These are phyloP conservation scores for Cherax quadricarinatus DNA, from an alignment of 1,140 invertebrate species.

Conservation along the genomic window DNA sequence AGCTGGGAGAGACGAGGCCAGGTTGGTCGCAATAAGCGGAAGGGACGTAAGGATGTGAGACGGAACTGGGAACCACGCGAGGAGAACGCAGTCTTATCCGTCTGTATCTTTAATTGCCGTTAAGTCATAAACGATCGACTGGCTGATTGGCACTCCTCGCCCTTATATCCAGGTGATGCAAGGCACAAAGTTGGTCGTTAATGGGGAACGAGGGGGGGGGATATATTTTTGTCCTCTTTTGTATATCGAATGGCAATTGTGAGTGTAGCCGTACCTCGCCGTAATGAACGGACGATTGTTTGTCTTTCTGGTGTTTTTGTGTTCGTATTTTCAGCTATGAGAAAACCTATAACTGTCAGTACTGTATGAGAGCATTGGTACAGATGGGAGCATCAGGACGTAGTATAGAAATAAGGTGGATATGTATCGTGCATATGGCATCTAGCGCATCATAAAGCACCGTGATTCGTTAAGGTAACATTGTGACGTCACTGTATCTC, in stretches of 20 bases:
- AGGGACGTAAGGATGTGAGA: constrained; percentile 15
- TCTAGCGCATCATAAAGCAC: constrained; percentile 54
- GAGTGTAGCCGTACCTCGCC: constrained; percentile 43
- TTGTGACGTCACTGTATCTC: constrained; percentile 56
- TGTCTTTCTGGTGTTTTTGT: constrained; percentile 13
- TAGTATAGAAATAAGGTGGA: neutral
- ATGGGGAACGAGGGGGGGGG: neutral
- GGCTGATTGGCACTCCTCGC: neutral
- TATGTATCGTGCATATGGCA: constrained; percentile 46
- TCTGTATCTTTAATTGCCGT: constrained; percentile 66
- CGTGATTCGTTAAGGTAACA: constrained; percentile 68
- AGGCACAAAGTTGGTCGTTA: neutral
- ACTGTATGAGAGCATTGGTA: no score
- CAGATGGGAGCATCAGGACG: neutral
- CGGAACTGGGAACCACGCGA: neutral
- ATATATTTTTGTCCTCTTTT: constrained; percentile 57
- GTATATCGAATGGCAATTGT: constrained; percentile 66
- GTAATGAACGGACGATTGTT: constrained; percentile 42
- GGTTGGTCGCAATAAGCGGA: neutral
- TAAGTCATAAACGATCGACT: constrained; percentile 65
- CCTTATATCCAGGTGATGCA: constrained; percentile 4
- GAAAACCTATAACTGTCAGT: neutral
- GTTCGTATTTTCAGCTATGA: constrained; percentile 11
- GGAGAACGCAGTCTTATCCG: constrained; percentile 41
- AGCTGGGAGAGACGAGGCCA: no score